These are phyloP conservation scores for Apostichopus californicus DNA, from an alignment of 35 echinoderm and acorn worm species.

Conservation along the genomic window DNA sequence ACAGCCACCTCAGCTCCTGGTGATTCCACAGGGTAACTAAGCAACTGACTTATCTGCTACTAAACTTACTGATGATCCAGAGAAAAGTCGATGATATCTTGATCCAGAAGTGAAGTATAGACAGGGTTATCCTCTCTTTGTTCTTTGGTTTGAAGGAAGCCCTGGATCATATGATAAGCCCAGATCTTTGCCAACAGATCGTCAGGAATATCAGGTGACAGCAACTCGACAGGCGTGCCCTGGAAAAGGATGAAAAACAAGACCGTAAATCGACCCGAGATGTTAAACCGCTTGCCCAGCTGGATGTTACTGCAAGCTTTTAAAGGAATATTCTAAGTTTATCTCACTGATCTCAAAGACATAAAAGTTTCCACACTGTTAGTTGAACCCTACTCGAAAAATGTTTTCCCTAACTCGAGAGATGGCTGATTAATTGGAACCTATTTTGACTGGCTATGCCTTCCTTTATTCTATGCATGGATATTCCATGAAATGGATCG, in stretches of 20 bases:
- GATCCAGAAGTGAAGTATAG: conserved; percentile 12
- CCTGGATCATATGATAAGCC: conserved; percentile 88
- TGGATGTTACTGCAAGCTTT: too few relatives aligned
- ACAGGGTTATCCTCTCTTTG: conserved; percentile 55
- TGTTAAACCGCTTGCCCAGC: background rate
- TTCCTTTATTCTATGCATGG: too few relatives aligned
- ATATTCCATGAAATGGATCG: too few relatives aligned
- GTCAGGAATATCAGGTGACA: conserved; percentile 59
- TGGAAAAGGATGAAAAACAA: background rate
- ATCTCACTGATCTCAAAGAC: too few relatives aligned
- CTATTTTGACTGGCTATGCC: too few relatives aligned
- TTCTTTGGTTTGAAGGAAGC: conserved; percentile 45
- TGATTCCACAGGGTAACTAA: too few relatives aligned
- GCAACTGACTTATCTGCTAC: background rate
- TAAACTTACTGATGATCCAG: conserved; percentile 52
- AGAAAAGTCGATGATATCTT: conserved; percentile 67
- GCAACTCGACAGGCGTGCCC: conserved; percentile 51
- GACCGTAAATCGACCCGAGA: background rate
- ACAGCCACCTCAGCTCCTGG: too few relatives aligned
- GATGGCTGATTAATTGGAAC: too few relatives aligned
- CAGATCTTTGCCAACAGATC: conserved; percentile 75
- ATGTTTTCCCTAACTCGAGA: too few relatives aligned
- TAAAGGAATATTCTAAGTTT: too few relatives aligned
- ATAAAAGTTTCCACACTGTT: too few relatives aligned
- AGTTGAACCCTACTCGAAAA: too few relatives aligned